Conservation (phyloP, 1,140 invertebrate genomes). For the Bombus fervidus region DNA sequence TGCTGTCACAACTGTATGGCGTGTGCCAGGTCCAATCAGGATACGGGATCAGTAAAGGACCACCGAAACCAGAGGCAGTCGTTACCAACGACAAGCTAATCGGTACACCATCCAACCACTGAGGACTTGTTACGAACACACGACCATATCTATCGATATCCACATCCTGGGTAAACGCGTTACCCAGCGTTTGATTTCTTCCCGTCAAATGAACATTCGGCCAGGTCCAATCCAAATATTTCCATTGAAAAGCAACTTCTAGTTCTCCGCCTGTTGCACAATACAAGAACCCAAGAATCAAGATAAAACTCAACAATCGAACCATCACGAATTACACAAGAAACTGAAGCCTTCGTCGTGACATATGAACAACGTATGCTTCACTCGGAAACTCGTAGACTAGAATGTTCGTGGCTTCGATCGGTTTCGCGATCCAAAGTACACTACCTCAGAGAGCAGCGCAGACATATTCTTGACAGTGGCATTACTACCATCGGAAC, state of each 20-base stretch:
- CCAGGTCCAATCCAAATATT: constrained; percentile 77
- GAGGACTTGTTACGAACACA: constrained; percentile 80
- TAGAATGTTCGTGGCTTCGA: constrained; percentile 31
- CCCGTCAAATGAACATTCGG: constrained; percentile 71
- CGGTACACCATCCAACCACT: constrained; percentile 80
- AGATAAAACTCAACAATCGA: constrained; percentile 25
- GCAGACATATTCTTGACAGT: constrained; percentile 66
- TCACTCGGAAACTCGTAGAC: not conserved
- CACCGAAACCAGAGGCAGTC: constrained; percentile 68
- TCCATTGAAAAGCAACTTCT: constrained; percentile 76
- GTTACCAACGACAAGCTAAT: constrained; percentile 78
- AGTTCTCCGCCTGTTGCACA: constrained; percentile 44
- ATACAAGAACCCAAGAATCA: constrained; percentile 11
- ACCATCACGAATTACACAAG: constrained; percentile 9
- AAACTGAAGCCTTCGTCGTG: not conserved
- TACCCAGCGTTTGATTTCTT: constrained; percentile 76
- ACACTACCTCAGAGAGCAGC: constrained; percentile 63
- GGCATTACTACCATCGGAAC: constrained; percentile 42
- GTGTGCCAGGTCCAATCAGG: constrained; percentile 79
- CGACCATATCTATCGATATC: constrained; percentile 76
- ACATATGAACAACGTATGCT: constrained; percentile 13
- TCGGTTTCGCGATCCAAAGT: constrained; percentile 63
- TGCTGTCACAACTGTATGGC: constrained; percentile 71
- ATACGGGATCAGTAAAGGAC: constrained; percentile 78
- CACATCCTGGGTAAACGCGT: constrained; percentile 79